Evolutionary conservation across 2,113 vertebrate species (phyloP).

Genomic region (Psittacula cyanocephala): DNA sequence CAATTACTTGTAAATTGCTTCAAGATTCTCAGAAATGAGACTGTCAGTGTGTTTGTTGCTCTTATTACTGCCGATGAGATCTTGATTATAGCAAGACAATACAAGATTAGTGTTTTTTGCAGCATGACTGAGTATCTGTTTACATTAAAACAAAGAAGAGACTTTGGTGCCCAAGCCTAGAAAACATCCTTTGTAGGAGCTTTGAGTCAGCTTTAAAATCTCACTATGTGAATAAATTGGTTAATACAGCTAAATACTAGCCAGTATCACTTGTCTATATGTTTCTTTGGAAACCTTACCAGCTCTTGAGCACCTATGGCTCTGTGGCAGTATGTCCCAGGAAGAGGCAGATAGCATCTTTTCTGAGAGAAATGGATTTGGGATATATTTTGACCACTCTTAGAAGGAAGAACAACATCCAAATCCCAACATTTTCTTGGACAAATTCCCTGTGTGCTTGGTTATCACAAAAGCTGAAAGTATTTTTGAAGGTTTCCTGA

Average conservation of each 20-base stretch:
- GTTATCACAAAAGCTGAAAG: background rate
- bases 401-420: background rate
- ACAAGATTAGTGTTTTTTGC: background rate
- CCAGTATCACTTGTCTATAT: background rate
- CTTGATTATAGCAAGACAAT: background rate
- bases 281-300: background rate
- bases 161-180: background rate
- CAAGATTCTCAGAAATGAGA: background rate
- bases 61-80: background rate
- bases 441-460: background rate
- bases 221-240: background rate
- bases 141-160: background rate
- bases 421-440: background rate
- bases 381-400: background rate
- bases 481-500: background rate
- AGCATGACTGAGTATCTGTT: background rate
- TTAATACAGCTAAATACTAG: background rate
- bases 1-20: constrained; percentile 10
- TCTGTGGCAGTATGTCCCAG: background rate
- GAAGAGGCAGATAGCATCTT: background rate
- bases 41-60: background rate
- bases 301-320: fast-evolving
- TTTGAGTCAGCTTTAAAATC: background rate
- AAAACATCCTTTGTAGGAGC: background rate
- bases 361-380: background rate